Base-by-base conservation (phyloP, 64 coral and sea anemone genomes). In the Actinia equina region DNA sequence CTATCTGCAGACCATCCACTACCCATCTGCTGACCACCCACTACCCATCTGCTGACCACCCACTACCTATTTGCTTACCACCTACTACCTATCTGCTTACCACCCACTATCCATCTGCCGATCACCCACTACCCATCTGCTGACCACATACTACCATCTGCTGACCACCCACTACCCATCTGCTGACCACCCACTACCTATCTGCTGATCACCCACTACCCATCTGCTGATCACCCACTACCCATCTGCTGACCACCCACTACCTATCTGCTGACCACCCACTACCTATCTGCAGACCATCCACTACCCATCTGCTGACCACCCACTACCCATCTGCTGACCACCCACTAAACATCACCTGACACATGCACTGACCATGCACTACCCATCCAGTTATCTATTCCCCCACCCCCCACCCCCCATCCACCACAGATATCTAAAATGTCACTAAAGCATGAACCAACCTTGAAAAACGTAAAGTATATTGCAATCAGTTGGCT, bases 391-490 rank as follows among this genome's bases (percentile, higher is more conserved):
- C 46, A 49, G 46, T 49, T 8, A 0, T 49, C 46, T 49, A 49
- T 49, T 49, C 46, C 1, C 46, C 46, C 46, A 0, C 46, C 46
- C 0, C 4, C 4, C 7, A 0, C 7, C 46, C 3, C 46, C 46
- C 7, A n/a, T n/a, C n/a, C n/a, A n/a, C n/a, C 7, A 49, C 46
- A 6, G 7, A 49, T 49, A 49, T 49, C 46, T 49, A 49, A 37
- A 1, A 49, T 49, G 46, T 49, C 46, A 49, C 4, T 65, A 22
- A 65, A 3, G 3, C 20, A 4, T 46, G 64, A 44, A 82, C 87
- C 25, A 57, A 99, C 97, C 93, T 94, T 90, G 86, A 99, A 99
- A 52, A 99, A 94, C 26, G 93, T 92, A 81, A 99, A 99, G 90
- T 99, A 99, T 14, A 99, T 95, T 2, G 93, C 79, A 91, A 99